Base-by-base conservation (phyloP, 2,113 vertebrate genomes). In the Lethenteron camtschaticum region DNA sequence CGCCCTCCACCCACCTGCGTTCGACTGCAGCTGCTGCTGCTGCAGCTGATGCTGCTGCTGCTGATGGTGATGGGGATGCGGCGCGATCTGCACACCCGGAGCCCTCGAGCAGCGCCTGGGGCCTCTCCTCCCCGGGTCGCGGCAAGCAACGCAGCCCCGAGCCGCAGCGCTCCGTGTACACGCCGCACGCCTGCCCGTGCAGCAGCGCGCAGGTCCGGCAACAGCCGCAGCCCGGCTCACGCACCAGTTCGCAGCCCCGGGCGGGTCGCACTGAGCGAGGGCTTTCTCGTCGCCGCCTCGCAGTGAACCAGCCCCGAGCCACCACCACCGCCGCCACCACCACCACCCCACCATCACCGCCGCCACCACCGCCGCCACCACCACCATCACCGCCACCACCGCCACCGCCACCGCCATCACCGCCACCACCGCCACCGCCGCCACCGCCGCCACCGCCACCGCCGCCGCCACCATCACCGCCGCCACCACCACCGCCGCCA, bases 261-360 rank as follows among this genome's bases (percentile, higher is more conserved):
- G 74, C 71, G 81, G 87, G 85, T 73, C 82, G 81, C 89, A 91
- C 74, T 82, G 79, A 57, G 83, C 82, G 71, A 84, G 76, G 20
- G 86, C 84, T n/a, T 76, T 79, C 2, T 72, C 72, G 56, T 90
- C 87, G 75, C 89, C 1, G 87, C 85, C 73, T 87, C 88, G 75
- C 89, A 95, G 69, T 80, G 83, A 70, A 92, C 84, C 87, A 88
- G 75, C 89, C 91, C 69, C 80, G 83, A 70, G 90, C 84, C 72
- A 89, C 83, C 56, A 86, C 84, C 72, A 85, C 88, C n/a, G 75
- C 73, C 68, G 82, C 81, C 78, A 74, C 77, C 72, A 18, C 16
- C 16, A 2, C 16, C 16, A 2, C 16, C 16, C 16, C 16, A 18
- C 16, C 16, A 18, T 18, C 16, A 18, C 16, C 16, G 16, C 16